phyloP scores from a whole-genome alignment of 2,888 invertebrate species.

The Platycheirus albimanus region DNA sequence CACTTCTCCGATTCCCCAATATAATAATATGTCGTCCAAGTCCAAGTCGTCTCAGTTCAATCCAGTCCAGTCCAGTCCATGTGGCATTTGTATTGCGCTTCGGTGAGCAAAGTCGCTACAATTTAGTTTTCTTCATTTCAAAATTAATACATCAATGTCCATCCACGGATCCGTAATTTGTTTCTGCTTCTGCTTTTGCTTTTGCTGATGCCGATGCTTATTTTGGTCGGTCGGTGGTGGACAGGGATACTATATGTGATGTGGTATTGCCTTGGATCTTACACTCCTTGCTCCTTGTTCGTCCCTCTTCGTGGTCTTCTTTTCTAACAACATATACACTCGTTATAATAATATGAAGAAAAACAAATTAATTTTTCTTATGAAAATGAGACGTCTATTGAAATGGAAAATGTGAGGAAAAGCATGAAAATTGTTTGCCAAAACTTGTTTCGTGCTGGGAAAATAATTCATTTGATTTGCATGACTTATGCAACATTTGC shows the following conservation, averaged over 20 bases:
- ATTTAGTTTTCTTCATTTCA: constrained; percentile 23
- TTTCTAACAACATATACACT: too few species aligned
- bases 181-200: too few species aligned
- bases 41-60: not conserved
- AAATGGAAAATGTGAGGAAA: constrained; percentile 20
- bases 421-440: constrained; percentile 51
- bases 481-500: constrained; percentile 50
- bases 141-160: constrained; percentile 62
- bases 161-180: constrained; percentile 50
- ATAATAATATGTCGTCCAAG: constrained; percentile 8
- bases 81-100: not conserved
- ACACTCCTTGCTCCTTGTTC: not conserved
- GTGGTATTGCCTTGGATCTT: not conserved
- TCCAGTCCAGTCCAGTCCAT: too few species aligned
- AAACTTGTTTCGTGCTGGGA: constrained; percentile 54
- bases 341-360: too few species aligned
- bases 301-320: too few species aligned
- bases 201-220: too few species aligned
- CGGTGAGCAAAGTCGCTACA: constrained; percentile 32
- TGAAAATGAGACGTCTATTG: constrained; percentile 20
- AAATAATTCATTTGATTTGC: constrained; percentile 49
- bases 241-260: constrained; percentile 11
- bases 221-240: too few species aligned
- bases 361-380: constrained; percentile 52
- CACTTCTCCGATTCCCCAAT: not conserved